phyloP scores from a whole-genome alignment of 2,113 vertebrate species.

The Coturnix japonica region DNA sequence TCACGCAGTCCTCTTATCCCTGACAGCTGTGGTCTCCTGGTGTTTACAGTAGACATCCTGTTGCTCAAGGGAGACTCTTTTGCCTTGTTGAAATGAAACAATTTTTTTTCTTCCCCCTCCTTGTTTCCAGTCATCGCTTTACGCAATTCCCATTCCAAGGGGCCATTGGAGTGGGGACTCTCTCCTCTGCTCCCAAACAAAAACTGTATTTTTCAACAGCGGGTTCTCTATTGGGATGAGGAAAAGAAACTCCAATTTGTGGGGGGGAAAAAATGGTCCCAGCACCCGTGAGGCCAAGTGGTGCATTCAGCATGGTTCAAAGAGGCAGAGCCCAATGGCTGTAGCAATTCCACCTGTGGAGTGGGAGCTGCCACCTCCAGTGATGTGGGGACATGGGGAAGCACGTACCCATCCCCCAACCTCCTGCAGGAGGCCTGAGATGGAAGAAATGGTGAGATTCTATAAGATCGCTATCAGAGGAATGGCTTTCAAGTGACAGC shows the following conservation, averaged over 20 bases:
- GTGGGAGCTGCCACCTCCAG: neutral
- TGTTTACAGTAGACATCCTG: conserved; percentile 70
- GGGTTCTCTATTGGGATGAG: neutral
- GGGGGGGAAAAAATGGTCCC: neutral
- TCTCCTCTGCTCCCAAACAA: neutral
- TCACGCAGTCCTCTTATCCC: conserved; percentile 16
- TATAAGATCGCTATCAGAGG: neutral
- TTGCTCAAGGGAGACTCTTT: conserved; percentile 44
- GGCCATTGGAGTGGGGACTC: accelerated
- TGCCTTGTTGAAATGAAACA: neutral
- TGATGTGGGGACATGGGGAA: neutral
- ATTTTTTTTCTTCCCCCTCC: neutral
- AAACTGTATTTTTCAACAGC: neutral
- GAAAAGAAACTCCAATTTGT: neutral
- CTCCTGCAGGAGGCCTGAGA: neutral
- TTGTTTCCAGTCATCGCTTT: neutral
- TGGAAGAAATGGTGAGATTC: neutral
- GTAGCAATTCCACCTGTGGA: neutral
- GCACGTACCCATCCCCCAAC: accelerated
- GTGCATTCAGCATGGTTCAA: neutral
- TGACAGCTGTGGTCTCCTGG: conserved; percentile 40
- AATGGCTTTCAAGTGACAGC: conserved; percentile 49
- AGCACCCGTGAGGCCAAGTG: accelerated
- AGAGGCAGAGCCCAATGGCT: neutral
- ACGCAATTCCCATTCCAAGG: neutral